Evolutionary conservation across 2,888 invertebrate genomes (phyloP).

Genomic region (Eumacrocentrus americanus): DNA sequence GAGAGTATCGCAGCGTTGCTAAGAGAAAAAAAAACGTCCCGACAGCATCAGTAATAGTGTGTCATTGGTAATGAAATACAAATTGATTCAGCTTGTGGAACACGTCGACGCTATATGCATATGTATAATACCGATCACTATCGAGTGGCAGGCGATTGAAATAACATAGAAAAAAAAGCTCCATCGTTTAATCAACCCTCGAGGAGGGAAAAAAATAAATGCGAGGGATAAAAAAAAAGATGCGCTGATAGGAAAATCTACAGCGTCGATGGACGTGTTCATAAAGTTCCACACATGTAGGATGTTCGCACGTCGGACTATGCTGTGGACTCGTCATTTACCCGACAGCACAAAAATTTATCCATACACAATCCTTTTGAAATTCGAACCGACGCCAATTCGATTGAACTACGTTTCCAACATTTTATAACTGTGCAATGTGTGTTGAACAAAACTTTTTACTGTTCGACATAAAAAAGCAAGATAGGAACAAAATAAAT

Average conservation of each 20-base stretch:
- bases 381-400: not conserved
- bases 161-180: conserved; percentile 8
- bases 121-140: not conserved
- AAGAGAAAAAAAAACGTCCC: not conserved
- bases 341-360: not conserved
- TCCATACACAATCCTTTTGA: not conserved
- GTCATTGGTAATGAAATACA: conserved; percentile 8
- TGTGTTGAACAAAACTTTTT: not conserved
- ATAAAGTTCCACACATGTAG: not conserved
- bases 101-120: not conserved
- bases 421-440: not conserved
- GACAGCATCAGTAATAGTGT: not conserved
- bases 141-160: not conserved
- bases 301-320: not conserved
- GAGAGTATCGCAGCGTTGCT: not conserved
- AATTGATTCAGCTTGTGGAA: conserved; percentile 14
- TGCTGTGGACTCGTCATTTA: not conserved
- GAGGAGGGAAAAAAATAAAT: not conserved
- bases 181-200: conserved; percentile 4
- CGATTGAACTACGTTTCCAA: not conserved
- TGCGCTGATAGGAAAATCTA: not conserved
- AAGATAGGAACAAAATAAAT: not conserved
- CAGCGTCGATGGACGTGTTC: not conserved
- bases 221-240: not conserved
- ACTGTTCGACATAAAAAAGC: not conserved